Conservation (phyloP, 2,888 invertebrate species). For the Caenorhabditis afra region DNA sequence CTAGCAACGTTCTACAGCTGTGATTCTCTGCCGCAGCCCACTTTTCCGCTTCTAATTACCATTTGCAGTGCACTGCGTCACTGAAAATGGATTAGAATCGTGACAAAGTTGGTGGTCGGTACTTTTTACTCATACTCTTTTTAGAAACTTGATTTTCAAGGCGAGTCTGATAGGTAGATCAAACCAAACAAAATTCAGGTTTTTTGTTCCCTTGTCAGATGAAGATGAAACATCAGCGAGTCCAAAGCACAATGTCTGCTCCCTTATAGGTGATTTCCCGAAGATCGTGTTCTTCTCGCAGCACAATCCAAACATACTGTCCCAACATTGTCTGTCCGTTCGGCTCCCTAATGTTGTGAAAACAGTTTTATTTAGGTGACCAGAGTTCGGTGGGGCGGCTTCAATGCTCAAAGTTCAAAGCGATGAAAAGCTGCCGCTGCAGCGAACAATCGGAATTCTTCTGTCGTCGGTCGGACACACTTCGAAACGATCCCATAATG, state of each 20-base stretch:
- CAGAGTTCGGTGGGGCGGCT: not conserved
- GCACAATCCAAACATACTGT: not conserved
- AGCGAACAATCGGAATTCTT: not conserved
- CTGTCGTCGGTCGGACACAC: not conserved
- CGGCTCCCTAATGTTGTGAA: not conserved
- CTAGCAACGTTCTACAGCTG: too few relatives aligned
- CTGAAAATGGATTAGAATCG: slow-evolving; percentile 51
- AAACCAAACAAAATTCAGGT: too few relatives aligned
- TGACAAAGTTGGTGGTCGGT: slow-evolving; percentile 34
- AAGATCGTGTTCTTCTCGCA: too few relatives aligned
- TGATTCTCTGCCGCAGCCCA: slow-evolving; percentile 4
- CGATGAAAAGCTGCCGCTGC: not conserved
- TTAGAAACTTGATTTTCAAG: too few relatives aligned
- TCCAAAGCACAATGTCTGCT: not conserved
- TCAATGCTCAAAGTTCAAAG: slow-evolving; percentile 25
- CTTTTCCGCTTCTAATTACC: slow-evolving; percentile 53
- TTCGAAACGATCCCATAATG: too few relatives aligned
- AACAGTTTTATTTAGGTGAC: slow-evolving; percentile 1
- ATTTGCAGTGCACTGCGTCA: slow-evolving; percentile 29
- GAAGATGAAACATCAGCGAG: too few relatives aligned
- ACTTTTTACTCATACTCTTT: not conserved
- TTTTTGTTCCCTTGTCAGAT: too few relatives aligned
- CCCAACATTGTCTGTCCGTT: not conserved
- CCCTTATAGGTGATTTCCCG: too few relatives aligned
- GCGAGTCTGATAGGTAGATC: too few relatives aligned